Evolutionary conservation across 2,113 vertebrate species (phyloP).

Genomic region (Psettodes erumei): DNA sequence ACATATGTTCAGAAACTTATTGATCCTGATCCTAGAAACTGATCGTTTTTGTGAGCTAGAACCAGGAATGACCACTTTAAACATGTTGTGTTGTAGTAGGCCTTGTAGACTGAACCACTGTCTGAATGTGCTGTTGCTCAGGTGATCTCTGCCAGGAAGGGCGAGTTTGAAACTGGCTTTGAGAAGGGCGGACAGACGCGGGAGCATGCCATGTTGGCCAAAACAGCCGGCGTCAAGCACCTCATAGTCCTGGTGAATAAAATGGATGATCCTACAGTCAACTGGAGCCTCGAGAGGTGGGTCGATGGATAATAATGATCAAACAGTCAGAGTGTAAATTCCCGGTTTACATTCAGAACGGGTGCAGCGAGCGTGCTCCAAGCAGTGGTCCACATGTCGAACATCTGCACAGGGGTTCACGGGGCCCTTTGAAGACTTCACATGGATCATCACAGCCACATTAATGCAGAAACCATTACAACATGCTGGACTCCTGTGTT

Average conservation of each 20-base stretch:
- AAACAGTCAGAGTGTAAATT: background rate
- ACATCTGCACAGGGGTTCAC: too few relatives aligned
- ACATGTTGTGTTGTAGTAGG: background rate
- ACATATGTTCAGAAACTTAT: too few relatives aligned
- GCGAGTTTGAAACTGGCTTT: slow-evolving; percentile 99
- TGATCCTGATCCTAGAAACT: too few relatives aligned
- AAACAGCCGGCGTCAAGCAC: slow-evolving; percentile 98
- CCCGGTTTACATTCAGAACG: background rate
- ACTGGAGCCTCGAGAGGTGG: slow-evolving; percentile 97
- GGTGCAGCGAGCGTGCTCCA: too few relatives aligned
- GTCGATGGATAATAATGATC: background rate
- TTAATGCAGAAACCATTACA: too few relatives aligned
- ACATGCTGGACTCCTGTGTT: background rate
- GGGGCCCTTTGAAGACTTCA: too few relatives aligned
- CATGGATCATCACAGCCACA: too few relatives aligned
- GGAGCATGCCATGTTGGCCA: slow-evolving; percentile 98
- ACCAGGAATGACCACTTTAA: background rate
- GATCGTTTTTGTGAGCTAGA: background rate
- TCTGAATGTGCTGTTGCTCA: slow-evolving; percentile 59
- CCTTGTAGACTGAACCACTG: background rate
- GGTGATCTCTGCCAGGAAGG: slow-evolving; percentile 99
- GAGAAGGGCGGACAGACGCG: slow-evolving; percentile 98
- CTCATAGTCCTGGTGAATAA: slow-evolving; percentile 99
- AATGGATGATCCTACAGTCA: slow-evolving; percentile 99
- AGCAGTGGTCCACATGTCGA: too few relatives aligned